phyloP scores from a whole-genome alignment of 2,888 invertebrate genomes.

The Entomobrya proxima region DNA sequence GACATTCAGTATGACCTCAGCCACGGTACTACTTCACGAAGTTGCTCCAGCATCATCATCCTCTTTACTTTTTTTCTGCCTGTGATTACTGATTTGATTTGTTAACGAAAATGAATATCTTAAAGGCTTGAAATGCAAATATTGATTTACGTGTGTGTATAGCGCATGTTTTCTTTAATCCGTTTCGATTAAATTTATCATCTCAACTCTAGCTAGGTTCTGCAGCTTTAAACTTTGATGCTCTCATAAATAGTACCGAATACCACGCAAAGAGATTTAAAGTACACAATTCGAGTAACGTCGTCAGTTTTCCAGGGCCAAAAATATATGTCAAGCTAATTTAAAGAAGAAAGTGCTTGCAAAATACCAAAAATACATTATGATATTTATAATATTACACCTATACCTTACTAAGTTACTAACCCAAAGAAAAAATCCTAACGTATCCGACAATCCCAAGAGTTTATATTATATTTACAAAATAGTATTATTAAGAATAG shows the following conservation, averaged over 20 bases:
- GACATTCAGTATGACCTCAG: slow-evolving; percentile 45
- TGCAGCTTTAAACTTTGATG: too few species aligned
- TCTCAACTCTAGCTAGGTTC: too few species aligned
- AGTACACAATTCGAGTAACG: background rate
- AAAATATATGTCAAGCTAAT: background rate
- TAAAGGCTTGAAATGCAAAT: too few species aligned
- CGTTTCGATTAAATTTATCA: too few species aligned
- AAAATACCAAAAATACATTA: background rate
- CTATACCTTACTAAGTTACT: background rate
- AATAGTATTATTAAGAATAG: background rate
- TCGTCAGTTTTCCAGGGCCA: slow-evolving; percentile 45
- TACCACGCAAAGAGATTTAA: background rate
- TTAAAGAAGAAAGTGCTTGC: background rate
- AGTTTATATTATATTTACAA: slow-evolving; percentile 18
- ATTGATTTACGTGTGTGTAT: too few species aligned
- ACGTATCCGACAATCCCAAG: slow-evolving; percentile 44
- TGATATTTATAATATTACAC: background rate
- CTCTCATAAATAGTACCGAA: too few species aligned
- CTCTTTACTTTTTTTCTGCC: slow-evolving; percentile 35
- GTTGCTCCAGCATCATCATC: slow-evolving; percentile 2
- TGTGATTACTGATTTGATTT: slow-evolving; percentile 41
- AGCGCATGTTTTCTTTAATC: too few species aligned
- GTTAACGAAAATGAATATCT: too few species aligned
- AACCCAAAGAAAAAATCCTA: slow-evolving; percentile 4
- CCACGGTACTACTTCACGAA: slow-evolving; percentile 20